A percentile compares a stretch with the other conserved stretches of the same genome.
These are phyloP conservation scores for Ammospiza caudacuta DNA, from an alignment of 2,113 vertebrate genomes.

Conservation along the genomic window DNA sequence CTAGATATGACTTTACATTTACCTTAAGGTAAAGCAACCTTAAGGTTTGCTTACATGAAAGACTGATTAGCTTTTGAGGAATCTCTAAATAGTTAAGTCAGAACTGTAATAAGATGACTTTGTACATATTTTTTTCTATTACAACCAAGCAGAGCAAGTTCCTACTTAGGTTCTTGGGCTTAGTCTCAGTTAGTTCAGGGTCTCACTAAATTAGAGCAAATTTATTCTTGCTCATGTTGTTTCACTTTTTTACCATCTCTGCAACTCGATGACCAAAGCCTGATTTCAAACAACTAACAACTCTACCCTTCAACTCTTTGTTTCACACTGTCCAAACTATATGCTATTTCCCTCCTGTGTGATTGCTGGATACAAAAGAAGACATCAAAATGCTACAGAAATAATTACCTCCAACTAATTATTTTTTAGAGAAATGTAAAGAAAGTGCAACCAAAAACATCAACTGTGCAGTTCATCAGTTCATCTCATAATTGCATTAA, in stretches of 20 bases:
- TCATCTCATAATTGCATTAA: not conserved
- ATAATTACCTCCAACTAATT: not conserved
- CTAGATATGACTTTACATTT: not conserved
- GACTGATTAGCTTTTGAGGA: not conserved
- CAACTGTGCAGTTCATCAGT: not conserved
- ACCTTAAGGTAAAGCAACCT: too few species aligned
- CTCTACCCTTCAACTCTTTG: not conserved
- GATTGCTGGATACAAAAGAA: not conserved
- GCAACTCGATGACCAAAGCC: not conserved
- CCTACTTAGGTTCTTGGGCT: not conserved
- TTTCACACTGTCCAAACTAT: not conserved
- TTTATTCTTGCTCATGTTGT: not conserved
- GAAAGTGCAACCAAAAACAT: not conserved
- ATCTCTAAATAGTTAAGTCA: not conserved
- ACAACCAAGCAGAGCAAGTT: not conserved
- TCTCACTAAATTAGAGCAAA: not conserved
- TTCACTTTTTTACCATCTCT: not conserved
- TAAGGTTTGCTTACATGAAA: not conserved
- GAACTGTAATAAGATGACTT: not conserved
- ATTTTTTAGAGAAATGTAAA: not conserved
- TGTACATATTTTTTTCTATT: not conserved
- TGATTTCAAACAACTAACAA: not conserved
- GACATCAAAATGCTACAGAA: not conserved
- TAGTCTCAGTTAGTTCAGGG: not conserved
- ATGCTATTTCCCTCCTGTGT: not conserved